These are phyloP conservation scores for Loriculus beryllinus DNA, from an alignment of 2,797 vertebrate species.

Conservation along the genomic window DNA sequence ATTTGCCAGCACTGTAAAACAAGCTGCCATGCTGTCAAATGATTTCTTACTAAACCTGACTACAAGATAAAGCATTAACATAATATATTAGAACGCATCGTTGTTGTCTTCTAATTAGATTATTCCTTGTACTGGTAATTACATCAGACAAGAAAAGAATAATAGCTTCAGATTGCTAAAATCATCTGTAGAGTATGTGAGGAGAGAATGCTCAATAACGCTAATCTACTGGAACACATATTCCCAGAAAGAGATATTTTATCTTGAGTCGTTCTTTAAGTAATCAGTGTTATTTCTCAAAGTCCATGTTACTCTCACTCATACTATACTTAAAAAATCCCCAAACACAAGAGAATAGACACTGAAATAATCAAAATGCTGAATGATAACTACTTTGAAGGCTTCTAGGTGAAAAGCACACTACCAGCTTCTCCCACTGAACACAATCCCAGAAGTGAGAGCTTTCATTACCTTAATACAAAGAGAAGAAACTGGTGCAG, in stretches of 20 bases:
- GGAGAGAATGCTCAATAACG: constrained; percentile 72
- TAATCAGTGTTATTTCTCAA: constrained; percentile 60
- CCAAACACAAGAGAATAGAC: not conserved
- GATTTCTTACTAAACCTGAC: constrained; percentile 55
- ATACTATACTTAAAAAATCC: not conserved
- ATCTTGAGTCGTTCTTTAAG: constrained; percentile 55
- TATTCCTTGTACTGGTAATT: constrained; percentile 72
- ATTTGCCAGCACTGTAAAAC: constrained; percentile 3
- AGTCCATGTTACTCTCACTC: constrained; percentile 4
- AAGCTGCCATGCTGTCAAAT: constrained; percentile 49
- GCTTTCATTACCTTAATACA: not conserved
- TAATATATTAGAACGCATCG: constrained; percentile 74
- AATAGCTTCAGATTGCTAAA: constrained; percentile 71
- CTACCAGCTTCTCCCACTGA: not conserved
- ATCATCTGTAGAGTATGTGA: constrained; percentile 68
- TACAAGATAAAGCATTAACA: constrained; percentile 48
- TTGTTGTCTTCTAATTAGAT: constrained; percentile 75
- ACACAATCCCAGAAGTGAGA: not conserved
- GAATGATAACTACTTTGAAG: not conserved
- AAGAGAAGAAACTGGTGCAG: not conserved
- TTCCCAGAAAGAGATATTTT: constrained; percentile 70
- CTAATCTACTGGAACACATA: constrained; percentile 73
- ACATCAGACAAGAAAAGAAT: constrained; percentile 67
- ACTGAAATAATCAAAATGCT: constrained; percentile 13
- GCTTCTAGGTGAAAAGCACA: not conserved